Percentiles rank a stretch among this genome's conserved stretches.
Evolutionary conservation across 2,888 invertebrate species (phyloP).

Genomic region (Drosophila phalerata): DNA sequence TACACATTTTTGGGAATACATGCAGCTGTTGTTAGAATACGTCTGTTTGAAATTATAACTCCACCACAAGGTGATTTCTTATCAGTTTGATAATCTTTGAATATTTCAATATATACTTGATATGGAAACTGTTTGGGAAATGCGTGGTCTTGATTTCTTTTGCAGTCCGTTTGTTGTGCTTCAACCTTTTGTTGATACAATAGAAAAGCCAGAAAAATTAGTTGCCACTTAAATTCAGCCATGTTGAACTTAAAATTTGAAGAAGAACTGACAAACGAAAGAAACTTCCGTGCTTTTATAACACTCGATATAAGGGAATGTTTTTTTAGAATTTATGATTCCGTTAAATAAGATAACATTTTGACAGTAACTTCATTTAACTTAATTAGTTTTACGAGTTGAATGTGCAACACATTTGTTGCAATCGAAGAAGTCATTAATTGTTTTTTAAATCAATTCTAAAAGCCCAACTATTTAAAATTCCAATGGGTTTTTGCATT

Average conservation of each 20-base stretch:
- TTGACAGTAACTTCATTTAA: not conserved
- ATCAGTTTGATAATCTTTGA: not conserved
- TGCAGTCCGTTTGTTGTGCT: constrained; percentile 1
- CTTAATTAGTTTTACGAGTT: not conserved
- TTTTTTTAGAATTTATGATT: constrained; percentile 4
- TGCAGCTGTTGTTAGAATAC: constrained; percentile 31
- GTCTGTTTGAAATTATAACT: constrained; percentile 15
- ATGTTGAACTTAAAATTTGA: not conserved
- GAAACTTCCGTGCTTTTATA: not conserved
- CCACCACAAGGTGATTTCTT: not conserved
- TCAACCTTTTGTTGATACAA: not conserved
- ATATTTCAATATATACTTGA: not conserved
- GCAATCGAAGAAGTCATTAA: not conserved
- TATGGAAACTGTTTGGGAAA: constrained; percentile 25
- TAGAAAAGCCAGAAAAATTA: not conserved
- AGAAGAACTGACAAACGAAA: not conserved
- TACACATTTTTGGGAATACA: not conserved
- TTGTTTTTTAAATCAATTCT: too few species aligned
- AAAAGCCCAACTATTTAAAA: too few species aligned
- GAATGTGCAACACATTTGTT: not conserved
- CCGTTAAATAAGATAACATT: not conserved
- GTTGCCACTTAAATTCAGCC: not conserved
- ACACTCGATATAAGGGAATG: not conserved
- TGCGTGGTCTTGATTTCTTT: constrained; percentile 21
- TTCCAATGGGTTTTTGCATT: not conserved